Conservation (phyloP, 2,113 vertebrate genomes). For the Ceyx margarethae region DNA sequence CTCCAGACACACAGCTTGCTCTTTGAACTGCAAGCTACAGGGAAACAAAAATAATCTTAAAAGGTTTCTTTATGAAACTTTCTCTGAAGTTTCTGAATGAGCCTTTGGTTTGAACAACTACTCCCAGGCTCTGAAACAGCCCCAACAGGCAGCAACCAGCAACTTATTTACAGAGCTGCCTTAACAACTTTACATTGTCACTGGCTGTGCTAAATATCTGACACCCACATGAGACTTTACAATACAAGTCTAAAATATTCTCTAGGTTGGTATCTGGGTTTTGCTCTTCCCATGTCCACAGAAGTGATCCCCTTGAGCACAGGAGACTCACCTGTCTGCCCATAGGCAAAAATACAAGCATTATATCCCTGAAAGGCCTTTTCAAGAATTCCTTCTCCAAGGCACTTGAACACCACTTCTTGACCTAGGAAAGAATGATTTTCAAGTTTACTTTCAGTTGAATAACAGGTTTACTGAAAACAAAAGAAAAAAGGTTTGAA, state of each 20-base stretch:
- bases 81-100: not conserved
- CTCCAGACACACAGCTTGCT: not conserved
- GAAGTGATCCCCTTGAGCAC: not conserved
- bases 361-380: conserved; percentile 99
- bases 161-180: not conserved
- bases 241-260: not conserved
- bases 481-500: not conserved
- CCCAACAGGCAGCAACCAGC: not conserved
- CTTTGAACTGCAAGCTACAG: not conserved
- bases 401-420: conserved; percentile 98
- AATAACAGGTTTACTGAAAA: not conserved
- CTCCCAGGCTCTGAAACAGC: not conserved
- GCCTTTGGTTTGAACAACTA: not conserved
- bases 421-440: conserved; percentile 83
- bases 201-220: not conserved
- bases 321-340: conserved; percentile 89
- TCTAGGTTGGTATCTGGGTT: not conserved
- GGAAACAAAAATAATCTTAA: not conserved
- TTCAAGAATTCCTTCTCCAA: conserved; percentile 98
- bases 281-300: not conserved
- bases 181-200: not conserved
- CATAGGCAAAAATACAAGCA: conserved; percentile 99
- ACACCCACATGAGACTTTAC: not conserved
- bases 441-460: not conserved
- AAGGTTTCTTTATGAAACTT: not conserved